Conservation (phyloP, 2,113 vertebrate genomes). For the Oncorhynchus clarkii region DNA sequence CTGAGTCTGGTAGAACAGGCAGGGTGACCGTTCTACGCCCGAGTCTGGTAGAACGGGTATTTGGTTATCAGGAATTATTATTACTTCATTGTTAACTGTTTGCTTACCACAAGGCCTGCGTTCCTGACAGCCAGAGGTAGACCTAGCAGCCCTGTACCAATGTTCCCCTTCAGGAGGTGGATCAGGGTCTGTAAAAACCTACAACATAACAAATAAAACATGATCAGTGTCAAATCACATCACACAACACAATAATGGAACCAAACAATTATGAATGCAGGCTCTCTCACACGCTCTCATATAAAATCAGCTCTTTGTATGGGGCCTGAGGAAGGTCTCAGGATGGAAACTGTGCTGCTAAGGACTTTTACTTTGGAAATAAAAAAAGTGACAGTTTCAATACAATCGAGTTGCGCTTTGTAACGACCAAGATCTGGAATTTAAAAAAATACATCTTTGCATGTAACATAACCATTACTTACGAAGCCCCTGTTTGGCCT, state of each 20-base stretch:
- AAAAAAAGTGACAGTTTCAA: neutral
- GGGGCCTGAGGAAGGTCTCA: too few relatives aligned
- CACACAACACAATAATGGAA: neutral
- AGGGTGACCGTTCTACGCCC: too few relatives aligned
- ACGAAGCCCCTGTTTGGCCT: slow-evolving; percentile 70
- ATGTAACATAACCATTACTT: slow-evolving; percentile 29
- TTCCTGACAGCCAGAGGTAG: slow-evolving; percentile 94
- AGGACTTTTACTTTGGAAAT: too few relatives aligned
- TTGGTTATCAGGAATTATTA: too few relatives aligned
- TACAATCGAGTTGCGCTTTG: neutral
- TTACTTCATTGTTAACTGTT: too few relatives aligned
- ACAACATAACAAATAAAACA: slow-evolving; percentile 5
- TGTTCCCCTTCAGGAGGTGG: slow-evolving; percentile 93
- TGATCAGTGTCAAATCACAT: neutral
- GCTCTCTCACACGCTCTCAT: neutral
- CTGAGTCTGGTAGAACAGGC: too few relatives aligned
- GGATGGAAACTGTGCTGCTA: too few relatives aligned
- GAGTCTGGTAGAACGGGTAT: too few relatives aligned
- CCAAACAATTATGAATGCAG: neutral
- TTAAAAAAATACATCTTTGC: neutral
- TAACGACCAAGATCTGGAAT: neutral
- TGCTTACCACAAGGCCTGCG: slow-evolving; percentile 74
- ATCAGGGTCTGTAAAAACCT: slow-evolving; percentile 92
- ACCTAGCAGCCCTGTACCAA: slow-evolving; percentile 91
- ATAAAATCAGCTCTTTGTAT: neutral